Base-by-base conservation (phyloP, 2,797 vertebrate genomes). In the Danio choprae region DNA sequence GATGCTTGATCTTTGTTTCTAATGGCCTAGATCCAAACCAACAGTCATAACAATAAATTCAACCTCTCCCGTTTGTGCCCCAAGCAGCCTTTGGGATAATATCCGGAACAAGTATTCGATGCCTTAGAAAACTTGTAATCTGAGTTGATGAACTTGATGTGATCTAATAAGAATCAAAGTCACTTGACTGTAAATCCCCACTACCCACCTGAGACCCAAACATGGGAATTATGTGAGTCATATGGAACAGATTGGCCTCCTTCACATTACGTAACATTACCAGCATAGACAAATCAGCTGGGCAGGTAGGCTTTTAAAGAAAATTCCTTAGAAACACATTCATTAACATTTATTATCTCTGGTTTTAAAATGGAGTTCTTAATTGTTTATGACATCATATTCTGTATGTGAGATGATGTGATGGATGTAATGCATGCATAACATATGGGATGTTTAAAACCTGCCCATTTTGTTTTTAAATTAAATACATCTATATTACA, bases 161-260 rank as follows among this genome's bases (percentile, higher is more conserved):
- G 46, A 74, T 51, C 7, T 18, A 41, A 3, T 20, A 13, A 15
- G 2, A 67, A 38, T 56, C 10, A 46, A 62, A 58, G 41, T 46
- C 51, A 65, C 38, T 7, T 48, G 16, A 77, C 5, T 63, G 44
- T 68, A 68, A 56, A 44, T 15, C 59, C 59, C 15, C 44, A 44
- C 41, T 51, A 41, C 72, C 40, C 53, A 56, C 6, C n/a, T 5
- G 36, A 81, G 10, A 70, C 41, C 13, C 15, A 43, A 55, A 44
- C 18, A 18, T 36, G 7, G 38, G 12, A 74, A 51, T 83, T 65
- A 56, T 81, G 55, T 41, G 29, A 58, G 70, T 83, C 58, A 75
- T 55, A 51, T 79, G 20, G 38, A 55, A 43, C 13, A 18, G 18
- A 82, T 46, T 67, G 74, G 36, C 58, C 5, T 79, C 50, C 20